Evolutionary conservation across 1,140 invertebrate species (phyloP), one percentile per base, ranked within the genome.

Genomic region (Druon quercuslanigerum): DNA sequence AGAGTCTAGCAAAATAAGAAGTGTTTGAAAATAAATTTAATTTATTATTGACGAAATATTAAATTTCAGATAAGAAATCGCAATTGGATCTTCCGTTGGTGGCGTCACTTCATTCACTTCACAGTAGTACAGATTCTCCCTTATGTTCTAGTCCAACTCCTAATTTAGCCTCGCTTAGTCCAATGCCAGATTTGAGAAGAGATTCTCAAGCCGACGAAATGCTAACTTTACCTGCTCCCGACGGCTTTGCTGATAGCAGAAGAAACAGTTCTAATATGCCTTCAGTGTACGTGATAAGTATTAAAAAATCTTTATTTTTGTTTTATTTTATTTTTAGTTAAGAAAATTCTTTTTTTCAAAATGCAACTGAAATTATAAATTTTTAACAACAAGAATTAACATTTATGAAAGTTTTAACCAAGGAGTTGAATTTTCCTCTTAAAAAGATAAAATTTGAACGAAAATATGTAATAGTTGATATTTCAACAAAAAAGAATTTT

Each of bases 171-270:
- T 93, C 92, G 73, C 92, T 95, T 33, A 95, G 95, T 60, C 95
- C 95, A 12, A 91, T 95, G 84, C 94, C 94, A 4, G 94, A 95
- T 89, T 87, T 94, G 7, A 91, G 94, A 50, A 91, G 94, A 74
- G 94, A 95, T 82, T 95, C 94, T 12, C 92, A 93, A 66, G 90
- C 92, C 52, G 94, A 94, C 33, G 92, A 91, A 75, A 90, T 93
- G 77, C 87, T 93, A 16, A 92, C 93, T 71, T 88, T 95, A 60
- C 95, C 95, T 2, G 95, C 95, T 40, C 95, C 95, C 14, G 93
- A 94, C 52, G 95, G 95, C 83, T 96, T 96, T 87, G 95, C 95
- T 7, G 95, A 96, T 79, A 93, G 93, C 78, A 93, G 95, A 82
- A 92, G 95, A 71, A 93, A 94, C 40, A 95, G 94, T 57, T 94